Conservation (phyloP, 2,888 invertebrate genomes). For the Atrina japonica region DNA sequence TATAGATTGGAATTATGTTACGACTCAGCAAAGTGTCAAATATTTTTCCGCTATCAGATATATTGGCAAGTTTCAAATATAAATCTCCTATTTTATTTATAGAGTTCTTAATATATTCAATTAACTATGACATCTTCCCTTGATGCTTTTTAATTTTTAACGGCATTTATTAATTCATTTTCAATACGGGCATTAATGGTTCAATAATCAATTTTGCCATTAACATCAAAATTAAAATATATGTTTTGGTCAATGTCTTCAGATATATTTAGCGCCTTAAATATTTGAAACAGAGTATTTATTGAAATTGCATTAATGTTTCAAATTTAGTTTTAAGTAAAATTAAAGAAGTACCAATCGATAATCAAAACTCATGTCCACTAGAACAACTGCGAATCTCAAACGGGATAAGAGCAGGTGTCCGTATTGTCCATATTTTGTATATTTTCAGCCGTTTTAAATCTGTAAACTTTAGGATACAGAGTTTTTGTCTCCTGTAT, state of each 20-base stretch:
- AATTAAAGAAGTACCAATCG: constrained; percentile 1
- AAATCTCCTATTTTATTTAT: background rate
- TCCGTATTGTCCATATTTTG: background rate
- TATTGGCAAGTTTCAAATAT: constrained; percentile 16
- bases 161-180: constrained; percentile 3
- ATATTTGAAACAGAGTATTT: background rate
- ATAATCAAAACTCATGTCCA: background rate
- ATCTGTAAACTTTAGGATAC: background rate
- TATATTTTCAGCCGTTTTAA: background rate
- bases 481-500: background rate
- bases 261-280: background rate
- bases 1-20: too few species aligned
- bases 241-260: background rate
- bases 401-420: too few species aligned
- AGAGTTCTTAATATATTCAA: constrained; percentile 17
- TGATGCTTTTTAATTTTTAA: constrained; percentile 14
- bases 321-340: background rate
- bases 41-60: constrained; percentile 14
- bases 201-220: background rate
- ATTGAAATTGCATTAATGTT: constrained; percentile 2
- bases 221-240: background rate
- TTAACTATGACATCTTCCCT: constrained; percentile 19
- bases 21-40: too few species aligned
- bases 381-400: background rate
- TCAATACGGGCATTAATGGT: background rate